Percentiles rank a stretch among this genome's conserved stretches.
Conservation (phyloP, 53 echinoderm and acorn worm genomes). For the Stichopus horrens region DNA sequence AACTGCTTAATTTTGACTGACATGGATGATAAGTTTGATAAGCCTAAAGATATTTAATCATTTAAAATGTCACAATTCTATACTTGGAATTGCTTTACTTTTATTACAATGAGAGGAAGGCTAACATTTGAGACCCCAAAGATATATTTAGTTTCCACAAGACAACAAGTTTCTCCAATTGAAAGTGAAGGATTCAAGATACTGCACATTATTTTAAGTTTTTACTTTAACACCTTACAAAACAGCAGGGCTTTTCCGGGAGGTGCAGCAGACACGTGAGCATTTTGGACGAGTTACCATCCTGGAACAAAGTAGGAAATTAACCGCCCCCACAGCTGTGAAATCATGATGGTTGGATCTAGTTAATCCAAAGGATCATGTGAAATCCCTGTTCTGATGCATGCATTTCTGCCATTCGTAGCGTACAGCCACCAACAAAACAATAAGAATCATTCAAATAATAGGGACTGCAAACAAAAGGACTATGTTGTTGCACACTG, state of each 20-base stretch:
- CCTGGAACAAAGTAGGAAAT: not conserved
- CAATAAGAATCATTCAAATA: too few species aligned
- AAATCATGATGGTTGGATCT: not conserved
- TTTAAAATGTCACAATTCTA: conserved; percentile 27
- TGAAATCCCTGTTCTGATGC: too few species aligned
- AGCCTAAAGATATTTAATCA: conserved; percentile 10
- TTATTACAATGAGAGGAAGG: not conserved
- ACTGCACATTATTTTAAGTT: not conserved
- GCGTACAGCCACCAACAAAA: too few species aligned
- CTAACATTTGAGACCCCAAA: not conserved
- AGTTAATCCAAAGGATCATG: too few species aligned
- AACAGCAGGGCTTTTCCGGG: not conserved
- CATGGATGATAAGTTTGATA: conserved; percentile 7
- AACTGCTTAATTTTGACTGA: conserved; percentile 27
- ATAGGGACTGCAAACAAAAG: too few species aligned
- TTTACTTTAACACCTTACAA: not conserved
- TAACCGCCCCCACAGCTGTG: conserved; percentile 10
- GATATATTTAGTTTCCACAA: not conserved
- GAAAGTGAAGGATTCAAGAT: not conserved
- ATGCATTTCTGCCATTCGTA: too few species aligned
- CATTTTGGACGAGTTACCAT: not conserved
- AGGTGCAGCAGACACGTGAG: not conserved
- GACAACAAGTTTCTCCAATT: not conserved
- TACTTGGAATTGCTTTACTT: conserved; percentile 14
- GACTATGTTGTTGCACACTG: too few species aligned